Percentiles rank a stretch among this genome's conserved stretches.
Evolutionary conservation across 2,888 invertebrate genomes (phyloP).

Genomic region (Boloria euphrosyne): DNA sequence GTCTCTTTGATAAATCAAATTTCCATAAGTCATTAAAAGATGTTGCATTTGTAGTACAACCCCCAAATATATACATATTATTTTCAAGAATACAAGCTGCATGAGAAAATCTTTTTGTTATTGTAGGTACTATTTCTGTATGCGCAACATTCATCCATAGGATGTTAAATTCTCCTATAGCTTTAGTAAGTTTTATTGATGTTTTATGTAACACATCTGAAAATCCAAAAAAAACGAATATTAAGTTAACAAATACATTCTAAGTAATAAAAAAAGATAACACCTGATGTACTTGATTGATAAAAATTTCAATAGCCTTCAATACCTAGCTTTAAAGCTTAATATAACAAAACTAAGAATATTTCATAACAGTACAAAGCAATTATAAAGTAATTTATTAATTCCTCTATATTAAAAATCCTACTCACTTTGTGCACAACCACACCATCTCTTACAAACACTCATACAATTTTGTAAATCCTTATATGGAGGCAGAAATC

Average conservation of each 20-base stretch:
- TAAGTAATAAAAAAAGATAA: too few species aligned
- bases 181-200: constrained; percentile 88
- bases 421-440: constrained; percentile 90
- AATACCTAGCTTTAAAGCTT: too few species aligned
- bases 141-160: constrained; percentile 86
- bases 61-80: constrained; percentile 97
- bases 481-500: constrained; percentile 93
- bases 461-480: constrained; percentile 93
- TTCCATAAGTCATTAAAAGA: constrained; percentile 98
- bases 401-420: not conserved
- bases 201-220: constrained; percentile 91
- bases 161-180: constrained; percentile 88
- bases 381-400: too few species aligned
- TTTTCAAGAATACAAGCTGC: constrained; percentile 92
- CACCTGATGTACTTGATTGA: too few species aligned
- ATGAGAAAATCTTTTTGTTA: constrained; percentile 96
- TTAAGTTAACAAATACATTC: too few species aligned
- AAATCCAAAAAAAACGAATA: constrained; percentile 35
- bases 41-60: constrained; percentile 95
- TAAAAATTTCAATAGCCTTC: too few species aligned
- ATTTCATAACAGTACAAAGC: too few species aligned
- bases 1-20: constrained; percentile 91
- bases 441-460: constrained; percentile 94
- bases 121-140: constrained; percentile 85
- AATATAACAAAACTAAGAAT: too few species aligned